Evolutionary conservation across 1,140 invertebrate genomes (phyloP).

Genomic region (Euborellia annulipes): DNA sequence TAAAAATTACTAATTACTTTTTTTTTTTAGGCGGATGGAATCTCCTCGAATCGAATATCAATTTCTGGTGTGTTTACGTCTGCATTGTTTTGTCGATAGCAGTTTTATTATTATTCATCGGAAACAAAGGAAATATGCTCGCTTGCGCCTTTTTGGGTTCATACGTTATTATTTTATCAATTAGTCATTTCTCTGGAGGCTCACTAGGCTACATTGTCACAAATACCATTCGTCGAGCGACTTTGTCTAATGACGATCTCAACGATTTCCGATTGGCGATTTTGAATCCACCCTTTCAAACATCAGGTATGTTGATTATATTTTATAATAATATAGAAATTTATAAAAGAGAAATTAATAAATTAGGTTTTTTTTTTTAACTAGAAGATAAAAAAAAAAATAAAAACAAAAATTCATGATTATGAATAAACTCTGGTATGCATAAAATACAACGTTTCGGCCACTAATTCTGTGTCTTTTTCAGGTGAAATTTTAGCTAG

Average conservation of each 20-base stretch:
- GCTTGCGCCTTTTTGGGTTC: constrained; percentile 42
- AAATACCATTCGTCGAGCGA: constrained; percentile 42
- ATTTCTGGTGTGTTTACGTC: constrained; percentile 44
- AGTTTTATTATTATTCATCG: constrained; percentile 32
- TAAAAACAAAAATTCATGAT: too few relatives aligned
- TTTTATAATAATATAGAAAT: too few relatives aligned
- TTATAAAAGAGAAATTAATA: too few relatives aligned
- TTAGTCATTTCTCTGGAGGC: constrained; percentile 46
- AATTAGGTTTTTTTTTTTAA: too few relatives aligned
- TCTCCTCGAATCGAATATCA: constrained; percentile 35
- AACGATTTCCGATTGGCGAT: constrained; percentile 41
- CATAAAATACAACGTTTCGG: too few relatives aligned
- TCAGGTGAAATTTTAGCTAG: too few relatives aligned
- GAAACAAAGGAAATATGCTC: constrained; percentile 40
- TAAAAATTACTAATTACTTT: constrained; percentile 6
- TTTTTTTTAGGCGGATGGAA: constrained; percentile 35
- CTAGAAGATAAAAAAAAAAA: too few relatives aligned
- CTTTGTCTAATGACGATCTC: too few relatives aligned
- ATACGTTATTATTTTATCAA: constrained; percentile 39
- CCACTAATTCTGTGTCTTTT: too few relatives aligned
- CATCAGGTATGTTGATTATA: constrained; percentile 36
- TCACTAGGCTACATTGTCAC: constrained; percentile 53
- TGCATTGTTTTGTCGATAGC: constrained; percentile 32
- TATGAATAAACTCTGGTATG: too few relatives aligned
- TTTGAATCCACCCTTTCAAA: constrained; percentile 41